Conservation (phyloP, 1,140 invertebrate species). For the Magallana ariakensis region DNA sequence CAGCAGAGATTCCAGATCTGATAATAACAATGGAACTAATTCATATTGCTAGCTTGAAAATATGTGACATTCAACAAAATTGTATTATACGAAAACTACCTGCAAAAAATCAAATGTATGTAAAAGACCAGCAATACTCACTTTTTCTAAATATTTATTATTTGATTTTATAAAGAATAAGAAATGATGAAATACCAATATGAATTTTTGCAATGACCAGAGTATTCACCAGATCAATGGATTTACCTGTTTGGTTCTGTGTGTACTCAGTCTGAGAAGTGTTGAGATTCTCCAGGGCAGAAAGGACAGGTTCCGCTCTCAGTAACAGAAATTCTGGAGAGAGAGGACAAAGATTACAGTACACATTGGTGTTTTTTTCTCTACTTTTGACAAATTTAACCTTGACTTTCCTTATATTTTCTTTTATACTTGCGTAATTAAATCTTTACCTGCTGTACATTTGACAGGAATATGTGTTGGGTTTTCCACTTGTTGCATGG, state of each 20-base stretch:
- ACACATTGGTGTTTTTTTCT: background rate
- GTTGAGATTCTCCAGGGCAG: conserved; percentile 63
- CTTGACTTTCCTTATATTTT: no score
- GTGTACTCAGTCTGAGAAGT: conserved; percentile 58
- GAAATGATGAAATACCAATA: no score
- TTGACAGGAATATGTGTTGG: conserved; percentile 85
- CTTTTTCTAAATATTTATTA: no score
- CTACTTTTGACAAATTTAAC: background rate
- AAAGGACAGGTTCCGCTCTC: conserved; percentile 68
- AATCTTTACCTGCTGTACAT: conserved; percentile 83
- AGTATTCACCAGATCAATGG: no score
- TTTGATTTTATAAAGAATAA: no score
- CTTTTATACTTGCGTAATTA: background rate
- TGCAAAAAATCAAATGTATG: no score
- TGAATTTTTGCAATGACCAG: no score
- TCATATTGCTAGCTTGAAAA: no score
- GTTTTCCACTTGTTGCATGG: conserved; percentile 86
- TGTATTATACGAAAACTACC: no score
- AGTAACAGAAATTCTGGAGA: conserved; percentile 71
- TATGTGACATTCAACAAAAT: no score
- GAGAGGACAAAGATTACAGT: background rate
- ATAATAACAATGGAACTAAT: conserved; percentile 51
- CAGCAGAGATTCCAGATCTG: conserved; percentile 72
- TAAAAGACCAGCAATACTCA: no score
- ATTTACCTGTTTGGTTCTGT: conserved; percentile 65